These are phyloP conservation scores for Potamarius usumacintae DNA, from an alignment of 2,113 vertebrate genomes.

Conservation along the genomic window DNA sequence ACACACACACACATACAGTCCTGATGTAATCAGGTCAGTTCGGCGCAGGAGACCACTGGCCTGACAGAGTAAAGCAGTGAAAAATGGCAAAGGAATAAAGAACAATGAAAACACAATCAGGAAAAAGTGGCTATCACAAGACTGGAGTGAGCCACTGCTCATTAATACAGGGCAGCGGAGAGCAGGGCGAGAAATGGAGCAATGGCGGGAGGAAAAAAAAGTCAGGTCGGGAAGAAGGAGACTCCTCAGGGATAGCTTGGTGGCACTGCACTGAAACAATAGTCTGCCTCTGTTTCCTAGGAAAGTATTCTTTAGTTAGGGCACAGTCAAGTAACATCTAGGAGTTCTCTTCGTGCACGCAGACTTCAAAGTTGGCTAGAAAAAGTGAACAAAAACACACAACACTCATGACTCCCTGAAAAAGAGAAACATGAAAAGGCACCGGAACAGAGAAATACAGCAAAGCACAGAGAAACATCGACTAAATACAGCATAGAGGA, in stretches of 20 bases:
- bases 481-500: background rate
- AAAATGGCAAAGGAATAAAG: slow-evolving; percentile 53
- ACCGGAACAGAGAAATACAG: background rate
- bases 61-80: slow-evolving; percentile 51
- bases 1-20: slow-evolving; percentile 17
- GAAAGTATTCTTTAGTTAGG: slow-evolving; percentile 8
- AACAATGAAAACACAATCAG: slow-evolving; percentile 57
- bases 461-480: background rate
- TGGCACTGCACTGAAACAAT: slow-evolving; percentile 42
- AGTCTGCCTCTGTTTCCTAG: slow-evolving; percentile 32
- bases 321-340: background rate
- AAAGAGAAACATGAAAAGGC: background rate
- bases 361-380: background rate
- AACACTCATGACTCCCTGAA: background rate
- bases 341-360: background rate
- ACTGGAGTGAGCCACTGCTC: slow-evolving; percentile 46
- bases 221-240: background rate
- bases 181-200: slow-evolving; percentile 40
- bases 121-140: slow-evolving; percentile 41
- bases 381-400: background rate
- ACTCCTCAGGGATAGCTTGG: slow-evolving; percentile 37
- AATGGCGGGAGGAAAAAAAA: slow-evolving; percentile 26
- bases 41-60: slow-evolving; percentile 45
- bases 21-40: slow-evolving; percentile 53
- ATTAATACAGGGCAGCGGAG: slow-evolving; percentile 49